These are phyloP conservation scores for Catamblyrhynchus diadema DNA, from an alignment of 2,797 vertebrate species.

Conservation along the genomic window DNA sequence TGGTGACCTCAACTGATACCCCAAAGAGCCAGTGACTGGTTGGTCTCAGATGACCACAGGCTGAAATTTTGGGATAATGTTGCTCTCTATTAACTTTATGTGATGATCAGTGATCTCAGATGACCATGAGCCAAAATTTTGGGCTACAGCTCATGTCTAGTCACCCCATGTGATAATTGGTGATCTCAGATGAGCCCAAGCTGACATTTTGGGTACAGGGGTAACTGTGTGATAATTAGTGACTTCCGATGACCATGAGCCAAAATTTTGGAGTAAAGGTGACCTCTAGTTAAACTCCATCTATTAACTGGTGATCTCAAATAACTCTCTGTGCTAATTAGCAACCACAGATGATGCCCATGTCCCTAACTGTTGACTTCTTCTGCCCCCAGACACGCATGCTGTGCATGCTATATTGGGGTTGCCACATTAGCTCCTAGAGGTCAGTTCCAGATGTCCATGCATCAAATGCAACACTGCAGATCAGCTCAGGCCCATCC, in stretches of 20 bases:
- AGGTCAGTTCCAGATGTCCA: not conserved
- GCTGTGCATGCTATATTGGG: not conserved
- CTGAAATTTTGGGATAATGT: not conserved
- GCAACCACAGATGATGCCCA: not conserved
- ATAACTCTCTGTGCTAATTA: not conserved
- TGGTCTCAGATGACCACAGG: not conserved
- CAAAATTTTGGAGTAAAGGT: no score
- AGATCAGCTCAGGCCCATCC: not conserved
- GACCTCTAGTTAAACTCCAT: not conserved
- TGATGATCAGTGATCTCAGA: no score
- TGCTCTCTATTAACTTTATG: not conserved
- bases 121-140: not conserved
- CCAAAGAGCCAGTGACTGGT: not conserved
- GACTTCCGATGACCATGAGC: fast-evolving
- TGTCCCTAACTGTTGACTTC: not conserved
- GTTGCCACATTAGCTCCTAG: not conserved
- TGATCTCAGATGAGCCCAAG: not conserved
- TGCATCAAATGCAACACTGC: not conserved
- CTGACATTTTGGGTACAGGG: not conserved
- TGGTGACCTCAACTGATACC: not conserved
- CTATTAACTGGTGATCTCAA: not conserved
- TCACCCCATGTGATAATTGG: not conserved
- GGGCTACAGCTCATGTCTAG: not conserved
- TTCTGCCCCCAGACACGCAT: not conserved
- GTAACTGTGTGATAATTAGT: not conserved